phyloP scores from a whole-genome alignment of 2,888 invertebrate genomes.

The Nomada fucata region DNA sequence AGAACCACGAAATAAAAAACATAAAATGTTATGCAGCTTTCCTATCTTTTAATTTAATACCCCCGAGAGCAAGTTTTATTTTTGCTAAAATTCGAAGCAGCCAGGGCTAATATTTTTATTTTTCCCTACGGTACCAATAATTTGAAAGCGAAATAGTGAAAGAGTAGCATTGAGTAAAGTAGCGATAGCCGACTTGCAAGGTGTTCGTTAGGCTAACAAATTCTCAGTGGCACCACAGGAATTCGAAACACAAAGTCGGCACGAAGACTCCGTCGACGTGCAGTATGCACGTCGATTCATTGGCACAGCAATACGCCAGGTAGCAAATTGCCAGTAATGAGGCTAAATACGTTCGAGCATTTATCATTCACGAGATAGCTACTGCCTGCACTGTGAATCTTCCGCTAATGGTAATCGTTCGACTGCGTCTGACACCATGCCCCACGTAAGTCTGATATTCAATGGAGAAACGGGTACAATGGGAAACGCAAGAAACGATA shows the following conservation, averaged over 20 bases:
- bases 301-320: constrained; percentile 52
- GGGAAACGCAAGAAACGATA: not conserved
- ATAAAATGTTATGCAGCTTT: too few relatives aligned
- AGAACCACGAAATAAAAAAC: too few relatives aligned
- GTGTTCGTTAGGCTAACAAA: not conserved
- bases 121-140: too few relatives aligned
- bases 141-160: not conserved
- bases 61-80: too few relatives aligned
- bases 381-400: constrained; percentile 64
- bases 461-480: not conserved
- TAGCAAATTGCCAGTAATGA: constrained; percentile 77
- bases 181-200: not conserved
- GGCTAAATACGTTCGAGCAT: constrained; percentile 73
- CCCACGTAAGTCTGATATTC: not conserved
- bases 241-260: constrained; percentile 6
- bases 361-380: constrained; percentile 71
- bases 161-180: not conserved
- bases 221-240: constrained; percentile 29
- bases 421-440: constrained; percentile 28
- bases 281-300: constrained; percentile 12
- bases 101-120: too few relatives aligned
- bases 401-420: constrained; percentile 66
- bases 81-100: too few relatives aligned
- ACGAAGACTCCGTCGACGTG: not conserved
- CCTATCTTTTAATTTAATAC: too few relatives aligned